Evolutionary conservation across 2,797 vertebrate species (phyloP).

Genomic region (Oryzias sinensis): DNA sequence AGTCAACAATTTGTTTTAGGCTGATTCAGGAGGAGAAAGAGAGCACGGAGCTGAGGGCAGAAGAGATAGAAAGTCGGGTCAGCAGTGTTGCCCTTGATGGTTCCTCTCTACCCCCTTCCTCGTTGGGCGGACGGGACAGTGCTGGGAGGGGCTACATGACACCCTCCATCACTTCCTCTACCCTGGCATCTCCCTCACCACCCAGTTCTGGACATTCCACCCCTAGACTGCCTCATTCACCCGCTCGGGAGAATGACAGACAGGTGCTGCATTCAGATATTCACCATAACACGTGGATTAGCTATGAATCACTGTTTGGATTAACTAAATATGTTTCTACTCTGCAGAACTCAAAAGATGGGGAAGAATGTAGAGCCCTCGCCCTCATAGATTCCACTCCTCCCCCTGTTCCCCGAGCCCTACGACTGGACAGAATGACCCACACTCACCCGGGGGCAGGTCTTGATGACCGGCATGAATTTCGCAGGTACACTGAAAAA

Average conservation of each 20-base stretch:
- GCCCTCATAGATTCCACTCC: slow-evolving; percentile 86
- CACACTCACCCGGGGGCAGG: slow-evolving; percentile 87
- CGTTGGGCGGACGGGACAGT: slow-evolving; percentile 76
- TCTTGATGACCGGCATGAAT: slow-evolving; percentile 86
- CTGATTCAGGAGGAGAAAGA: slow-evolving; percentile 94
- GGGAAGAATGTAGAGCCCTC: slow-evolving; percentile 83
- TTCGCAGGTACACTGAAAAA: slow-evolving; percentile 72
- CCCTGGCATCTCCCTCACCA: slow-evolving; percentile 87
- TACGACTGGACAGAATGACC: slow-evolving; percentile 89
- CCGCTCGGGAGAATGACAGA: slow-evolving; percentile 84
- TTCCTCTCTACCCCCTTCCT: slow-evolving; percentile 73
- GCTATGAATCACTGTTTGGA: neutral
- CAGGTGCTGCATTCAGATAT: slow-evolving; percentile 60
- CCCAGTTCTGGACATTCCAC: slow-evolving; percentile 92
- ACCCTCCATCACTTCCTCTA: slow-evolving; percentile 88
- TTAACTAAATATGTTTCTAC: neutral
- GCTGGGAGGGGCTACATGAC: slow-evolving; percentile 84
- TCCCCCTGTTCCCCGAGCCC: slow-evolving; percentile 85
- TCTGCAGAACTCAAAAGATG: slow-evolving; percentile 88
- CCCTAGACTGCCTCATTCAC: slow-evolving; percentile 86
- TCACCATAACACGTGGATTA: neutral
- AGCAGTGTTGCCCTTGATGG: slow-evolving; percentile 86
- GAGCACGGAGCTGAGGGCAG: slow-evolving; percentile 88
- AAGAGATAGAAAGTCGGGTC: slow-evolving; percentile 90
- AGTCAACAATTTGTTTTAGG: slow-evolving; percentile 56